phyloP scores from a whole-genome alignment of 92 coral and sea anemone genomes.

The Ricordea florida region DNA sequence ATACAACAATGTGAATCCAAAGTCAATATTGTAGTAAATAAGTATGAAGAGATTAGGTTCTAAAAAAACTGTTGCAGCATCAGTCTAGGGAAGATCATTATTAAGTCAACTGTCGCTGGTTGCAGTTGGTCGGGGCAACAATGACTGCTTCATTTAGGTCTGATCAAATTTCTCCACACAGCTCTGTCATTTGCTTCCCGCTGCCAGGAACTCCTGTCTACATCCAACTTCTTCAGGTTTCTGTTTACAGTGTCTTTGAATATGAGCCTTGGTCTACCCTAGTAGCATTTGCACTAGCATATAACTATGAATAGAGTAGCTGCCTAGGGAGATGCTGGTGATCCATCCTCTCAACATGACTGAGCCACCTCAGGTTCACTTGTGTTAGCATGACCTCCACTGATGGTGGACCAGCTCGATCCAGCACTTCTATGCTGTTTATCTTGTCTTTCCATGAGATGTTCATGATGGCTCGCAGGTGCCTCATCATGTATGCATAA shows the following conservation, averaged over 20 bases:
- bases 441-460: background rate
- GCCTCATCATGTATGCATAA: too few relatives aligned
- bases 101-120: too few relatives aligned
- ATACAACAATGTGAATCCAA: too few relatives aligned
- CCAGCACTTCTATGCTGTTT: background rate
- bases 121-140: too few relatives aligned
- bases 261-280: slow-evolving; percentile 25
- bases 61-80: too few relatives aligned
- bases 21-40: too few relatives aligned
- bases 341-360: slow-evolving; percentile 49
- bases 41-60: too few relatives aligned
- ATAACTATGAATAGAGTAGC: slow-evolving; percentile 24
- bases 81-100: too few relatives aligned
- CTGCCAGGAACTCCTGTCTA: background rate
- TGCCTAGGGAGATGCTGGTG: slow-evolving; percentile 6
- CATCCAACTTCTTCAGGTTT: slow-evolving; percentile 23
- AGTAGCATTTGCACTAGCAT: slow-evolving; percentile 18
- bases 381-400: slow-evolving; percentile 23
- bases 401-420: slow-evolving; percentile 16
- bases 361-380: slow-evolving; percentile 48
- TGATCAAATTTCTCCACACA: background rate
- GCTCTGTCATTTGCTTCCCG: background rate
- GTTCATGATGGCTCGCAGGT: too few relatives aligned
- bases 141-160: too few relatives aligned
- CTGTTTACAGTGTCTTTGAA: slow-evolving; percentile 25